Percentiles rank a stretch among this genome's conserved stretches.
These are phyloP conservation scores for Drosophila kohkoa DNA, from an alignment of 1,140 invertebrate genomes.

Conservation along the genomic window DNA sequence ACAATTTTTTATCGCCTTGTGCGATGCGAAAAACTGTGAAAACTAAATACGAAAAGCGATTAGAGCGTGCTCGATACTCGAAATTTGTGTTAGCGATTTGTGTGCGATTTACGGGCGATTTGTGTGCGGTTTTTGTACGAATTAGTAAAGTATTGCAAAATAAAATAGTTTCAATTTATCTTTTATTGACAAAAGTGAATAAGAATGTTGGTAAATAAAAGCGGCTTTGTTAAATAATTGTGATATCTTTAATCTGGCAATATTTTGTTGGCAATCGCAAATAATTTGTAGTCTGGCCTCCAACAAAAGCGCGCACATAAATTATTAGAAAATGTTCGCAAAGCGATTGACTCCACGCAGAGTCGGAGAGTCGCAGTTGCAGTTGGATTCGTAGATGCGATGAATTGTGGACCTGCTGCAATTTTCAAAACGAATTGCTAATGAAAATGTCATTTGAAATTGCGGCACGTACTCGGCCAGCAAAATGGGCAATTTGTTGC, in stretches of 20 bases:
- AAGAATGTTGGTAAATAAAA: too few species aligned
- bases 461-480: slow-evolving; percentile 71
- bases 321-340: slow-evolving; percentile 42
- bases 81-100: slow-evolving; percentile 19
- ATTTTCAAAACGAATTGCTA: slow-evolving; percentile 82
- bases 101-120: slow-evolving; percentile 21
- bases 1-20: slow-evolving; percentile 60
- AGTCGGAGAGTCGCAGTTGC: slow-evolving; percentile 7
- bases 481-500: slow-evolving; percentile 82
- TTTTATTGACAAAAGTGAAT: background rate
- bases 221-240: slow-evolving; percentile 5
- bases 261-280: slow-evolving; percentile 29
- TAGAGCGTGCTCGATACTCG: slow-evolving; percentile 20
- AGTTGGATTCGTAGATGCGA: slow-evolving; percentile 25
- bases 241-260: slow-evolving; percentile 33
- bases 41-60: slow-evolving; percentile 38
- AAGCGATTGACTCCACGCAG: slow-evolving; percentile 49
- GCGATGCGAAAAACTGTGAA: slow-evolving; percentile 39
- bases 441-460: slow-evolving; percentile 82
- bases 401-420: slow-evolving; percentile 54
- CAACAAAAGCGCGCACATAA: slow-evolving; percentile 37
- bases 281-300: slow-evolving; percentile 41
- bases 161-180: background rate
- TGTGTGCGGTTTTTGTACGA: background rate
- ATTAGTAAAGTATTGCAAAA: too few species aligned